Evolutionary conservation across 2,888 invertebrate species (phyloP).

Genomic region (Drosophila ezoana): DNA sequence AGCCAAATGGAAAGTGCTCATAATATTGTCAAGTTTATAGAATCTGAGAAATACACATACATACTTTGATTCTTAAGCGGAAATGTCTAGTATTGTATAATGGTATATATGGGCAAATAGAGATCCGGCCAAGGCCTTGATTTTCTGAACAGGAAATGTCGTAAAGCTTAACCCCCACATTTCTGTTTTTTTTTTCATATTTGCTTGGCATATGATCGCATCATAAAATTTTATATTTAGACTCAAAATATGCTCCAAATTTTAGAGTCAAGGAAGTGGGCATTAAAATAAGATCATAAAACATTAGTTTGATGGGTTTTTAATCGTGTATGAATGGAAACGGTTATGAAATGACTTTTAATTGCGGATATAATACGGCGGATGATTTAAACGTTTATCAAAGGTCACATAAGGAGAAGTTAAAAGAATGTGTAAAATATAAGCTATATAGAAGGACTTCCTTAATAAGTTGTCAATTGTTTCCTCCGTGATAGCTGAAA

Average conservation of each 20-base stretch:
- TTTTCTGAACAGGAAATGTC: slow-evolving; percentile 29
- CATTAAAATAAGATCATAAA: slow-evolving; percentile 39
- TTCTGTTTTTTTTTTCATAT: not conserved
- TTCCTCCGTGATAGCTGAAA: too few species aligned
- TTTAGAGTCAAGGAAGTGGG: slow-evolving; percentile 13
- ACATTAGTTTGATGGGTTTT: slow-evolving; percentile 35
- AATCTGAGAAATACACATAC: slow-evolving; percentile 9
- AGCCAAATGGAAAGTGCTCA: slow-evolving; percentile 17
- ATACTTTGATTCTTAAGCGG: slow-evolving; percentile 12
- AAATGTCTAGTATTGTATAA: slow-evolving; percentile 8
- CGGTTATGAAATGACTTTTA: slow-evolving; percentile 22
- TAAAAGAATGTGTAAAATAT: too few species aligned
- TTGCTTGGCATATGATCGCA: slow-evolving; percentile 15
- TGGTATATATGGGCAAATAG: not conserved
- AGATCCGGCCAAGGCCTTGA: slow-evolving; percentile 7
- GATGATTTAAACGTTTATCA: too few species aligned
- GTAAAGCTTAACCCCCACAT: slow-evolving; percentile 20
- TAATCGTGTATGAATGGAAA: slow-evolving; percentile 36
- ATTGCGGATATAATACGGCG: slow-evolving; percentile 7
- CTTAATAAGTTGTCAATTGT: too few species aligned
- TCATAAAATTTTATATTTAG: slow-evolving; percentile 39
- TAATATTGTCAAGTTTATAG: slow-evolving; percentile 23
- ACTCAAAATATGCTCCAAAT: not conserved
- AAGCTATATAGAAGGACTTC: too few species aligned
- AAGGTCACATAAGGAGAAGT: too few species aligned